These are phyloP conservation scores for Ptilodon capucinus DNA, from an alignment of 2,888 invertebrate genomes.

Conservation along the genomic window DNA sequence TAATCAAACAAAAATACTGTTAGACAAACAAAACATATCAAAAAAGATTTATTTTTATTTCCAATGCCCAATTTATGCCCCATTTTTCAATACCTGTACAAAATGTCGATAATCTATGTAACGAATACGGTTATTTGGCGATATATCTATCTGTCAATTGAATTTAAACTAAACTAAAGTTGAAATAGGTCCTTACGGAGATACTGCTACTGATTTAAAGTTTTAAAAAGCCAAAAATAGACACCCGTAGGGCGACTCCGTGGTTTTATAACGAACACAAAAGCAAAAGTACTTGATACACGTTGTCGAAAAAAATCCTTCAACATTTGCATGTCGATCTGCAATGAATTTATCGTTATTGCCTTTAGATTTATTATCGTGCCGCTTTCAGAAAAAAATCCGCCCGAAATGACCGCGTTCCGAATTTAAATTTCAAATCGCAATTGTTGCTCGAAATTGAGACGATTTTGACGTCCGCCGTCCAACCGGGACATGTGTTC, in stretches of 20 bases:
- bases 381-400: conserved; percentile 73
- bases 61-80: too few species aligned
- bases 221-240: neutral
- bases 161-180: too few species aligned
- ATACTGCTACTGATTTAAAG: too few species aligned
- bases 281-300: conserved; percentile 64
- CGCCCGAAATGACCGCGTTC: conserved; percentile 70
- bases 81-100: too few species aligned
- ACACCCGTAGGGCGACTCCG: conserved; percentile 36
- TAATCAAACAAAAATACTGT: too few species aligned
- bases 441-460: conserved; percentile 79
- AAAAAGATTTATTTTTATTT: too few species aligned
- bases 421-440: conserved; percentile 78
- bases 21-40: too few species aligned
- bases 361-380: conserved; percentile 74
- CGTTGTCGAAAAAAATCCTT: conserved; percentile 72
- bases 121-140: too few species aligned
- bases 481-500: conserved; percentile 65
- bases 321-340: conserved; percentile 81
- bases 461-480: conserved; percentile 77
- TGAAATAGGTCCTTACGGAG: too few species aligned
- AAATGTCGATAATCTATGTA: too few species aligned
- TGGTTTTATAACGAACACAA: conserved; percentile 28
- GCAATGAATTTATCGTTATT: conserved; percentile 83
- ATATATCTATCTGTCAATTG: too few species aligned